phyloP scores from a whole-genome alignment of 2,113 vertebrate genomes.

The Actinemys pallida region DNA sequence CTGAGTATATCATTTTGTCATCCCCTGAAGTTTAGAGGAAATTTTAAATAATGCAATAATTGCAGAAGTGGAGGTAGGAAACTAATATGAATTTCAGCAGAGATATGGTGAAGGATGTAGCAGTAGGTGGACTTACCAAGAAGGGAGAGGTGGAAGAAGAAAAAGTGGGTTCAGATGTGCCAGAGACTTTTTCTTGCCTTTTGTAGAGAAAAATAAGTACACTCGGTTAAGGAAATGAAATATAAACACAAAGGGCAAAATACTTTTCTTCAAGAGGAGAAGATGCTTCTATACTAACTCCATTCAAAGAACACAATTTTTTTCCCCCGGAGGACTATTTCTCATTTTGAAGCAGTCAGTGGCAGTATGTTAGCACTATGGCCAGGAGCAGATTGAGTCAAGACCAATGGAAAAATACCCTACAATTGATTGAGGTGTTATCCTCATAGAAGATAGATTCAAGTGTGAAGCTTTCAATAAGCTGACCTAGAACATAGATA shows the following conservation, averaged over 20 bases:
- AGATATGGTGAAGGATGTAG: neutral
- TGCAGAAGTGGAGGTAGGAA: neutral
- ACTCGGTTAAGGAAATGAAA: neutral
- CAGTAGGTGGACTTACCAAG: neutral
- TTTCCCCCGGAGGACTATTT: neutral
- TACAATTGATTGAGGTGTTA: neutral
- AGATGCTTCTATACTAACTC: neutral
- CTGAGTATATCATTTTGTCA: neutral
- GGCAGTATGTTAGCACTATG: neutral
- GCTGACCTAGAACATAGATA: neutral
- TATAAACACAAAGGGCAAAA: neutral
- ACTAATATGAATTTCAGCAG: neutral
- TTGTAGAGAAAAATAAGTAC: neutral
- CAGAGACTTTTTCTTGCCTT: neutral
- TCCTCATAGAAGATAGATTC: neutral
- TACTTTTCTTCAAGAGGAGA: neutral
- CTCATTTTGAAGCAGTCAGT: neutral
- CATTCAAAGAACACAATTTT: neutral
- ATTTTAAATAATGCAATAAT: conserved; percentile 44
- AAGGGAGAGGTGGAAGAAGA: neutral
- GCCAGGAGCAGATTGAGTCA: neutral
- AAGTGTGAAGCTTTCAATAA: neutral
- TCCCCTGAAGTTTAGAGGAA: neutral
- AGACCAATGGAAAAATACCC: neutral
- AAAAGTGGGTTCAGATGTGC: neutral